Evolutionary conservation across 2,797 vertebrate genomes (phyloP), one percentile per base, ranked within the genome.

Genomic region (Lepus townsendii): DNA sequence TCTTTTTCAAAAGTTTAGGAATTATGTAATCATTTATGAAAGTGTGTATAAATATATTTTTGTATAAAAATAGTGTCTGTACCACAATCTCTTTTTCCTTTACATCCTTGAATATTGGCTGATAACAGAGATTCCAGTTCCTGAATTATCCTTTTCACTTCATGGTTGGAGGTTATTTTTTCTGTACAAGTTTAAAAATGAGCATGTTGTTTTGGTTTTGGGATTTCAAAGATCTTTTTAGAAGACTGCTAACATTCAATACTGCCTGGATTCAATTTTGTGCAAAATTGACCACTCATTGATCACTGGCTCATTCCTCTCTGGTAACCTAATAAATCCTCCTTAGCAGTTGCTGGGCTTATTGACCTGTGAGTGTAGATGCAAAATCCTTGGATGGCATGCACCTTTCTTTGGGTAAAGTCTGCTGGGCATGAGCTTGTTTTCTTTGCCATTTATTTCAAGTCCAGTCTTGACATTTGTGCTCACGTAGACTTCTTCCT

Each of bases 321-420:
- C 35, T 20, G 32, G 38, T 93, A 94, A 91, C 7, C 35, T 84
- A 66, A 96, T 84, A 69, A 96, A 95, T n/a, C 65, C n/a, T 94
- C 66, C 73, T n/a, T 38, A 47, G 10, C 16, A 47, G 20, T 57
- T 73, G 95, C 60, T 79, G 85, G 69, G 54, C 9, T 5, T 89
- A 5, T 20, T 76, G 11, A 72, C 68, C 66, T 52, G 30, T 50
- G 52, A 30, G 13, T 65, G 14, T 47, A 66, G n/a, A 76, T 95
- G 80, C 20, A 27, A 80, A 90, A 82, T 84, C 4, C 8, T 47
- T 54, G 20, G 50, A 35, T 42, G 26, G 88, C 65, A 93, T 79
- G 22, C 38, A 73, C 12, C 27, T 85, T 19, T 10, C 26, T 78
- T 83, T 71, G 57, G 50, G 69, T 82, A 79, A 73, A 89, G 50